Conservation (phyloP, 2,888 invertebrate species). For the Pristionchus maxplancki region DNA sequence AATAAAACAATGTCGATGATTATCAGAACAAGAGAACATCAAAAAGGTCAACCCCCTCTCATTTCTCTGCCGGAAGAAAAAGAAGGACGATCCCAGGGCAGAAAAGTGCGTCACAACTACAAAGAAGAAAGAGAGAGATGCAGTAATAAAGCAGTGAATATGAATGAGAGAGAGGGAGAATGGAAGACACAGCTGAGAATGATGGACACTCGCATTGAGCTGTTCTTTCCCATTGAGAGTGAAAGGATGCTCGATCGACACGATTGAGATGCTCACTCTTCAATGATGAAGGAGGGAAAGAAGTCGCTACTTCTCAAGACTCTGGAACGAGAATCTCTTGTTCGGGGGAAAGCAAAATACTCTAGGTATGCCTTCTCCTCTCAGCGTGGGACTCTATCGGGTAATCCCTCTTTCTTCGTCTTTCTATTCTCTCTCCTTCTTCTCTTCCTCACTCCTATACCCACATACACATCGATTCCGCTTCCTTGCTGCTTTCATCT, state of each 20-base stretch:
- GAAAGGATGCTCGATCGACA: conserved; percentile 23
- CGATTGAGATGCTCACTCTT: not conserved
- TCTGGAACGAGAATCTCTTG: not conserved
- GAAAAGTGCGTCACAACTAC: conserved; percentile 30
- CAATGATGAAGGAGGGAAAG: not conserved
- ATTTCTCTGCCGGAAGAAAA: conserved; percentile 52
- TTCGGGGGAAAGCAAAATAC: not conserved
- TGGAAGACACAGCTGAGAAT: conserved; percentile 3
- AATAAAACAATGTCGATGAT: not conserved
- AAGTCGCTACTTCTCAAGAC: not conserved
- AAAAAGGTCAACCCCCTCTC: not conserved
- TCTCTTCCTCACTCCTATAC: conserved; percentile 13
- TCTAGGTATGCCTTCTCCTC: not conserved
- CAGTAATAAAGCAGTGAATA: conserved; percentile 4
- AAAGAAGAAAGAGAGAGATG: conserved; percentile 54
- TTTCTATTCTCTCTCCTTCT: conserved; percentile 34
- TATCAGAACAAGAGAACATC: not conserved
- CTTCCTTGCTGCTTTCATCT: not conserved
- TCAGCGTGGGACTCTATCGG: conserved; percentile 10
- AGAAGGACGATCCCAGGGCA: conserved; percentile 55
- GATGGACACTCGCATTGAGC: conserved; percentile 11
- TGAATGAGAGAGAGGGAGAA: conserved; percentile 25
- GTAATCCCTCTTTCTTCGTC: conserved; percentile 39
- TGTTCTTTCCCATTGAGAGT: conserved; percentile 24
- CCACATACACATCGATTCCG: conserved; percentile 41